Conservation (phyloP, 2,888 invertebrate species). For the Syrphus vitripennis region DNA sequence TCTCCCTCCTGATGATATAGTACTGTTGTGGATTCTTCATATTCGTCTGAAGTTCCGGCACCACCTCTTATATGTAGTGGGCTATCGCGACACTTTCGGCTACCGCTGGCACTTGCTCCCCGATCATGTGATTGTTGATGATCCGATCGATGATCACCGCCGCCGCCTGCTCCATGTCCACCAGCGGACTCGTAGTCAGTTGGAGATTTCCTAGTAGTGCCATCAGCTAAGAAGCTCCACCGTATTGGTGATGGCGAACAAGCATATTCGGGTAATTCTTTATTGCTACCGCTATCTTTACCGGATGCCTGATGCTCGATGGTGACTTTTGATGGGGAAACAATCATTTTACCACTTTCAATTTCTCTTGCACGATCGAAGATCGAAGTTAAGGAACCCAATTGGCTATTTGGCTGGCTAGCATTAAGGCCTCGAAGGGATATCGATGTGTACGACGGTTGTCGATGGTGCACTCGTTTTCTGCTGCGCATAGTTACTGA, state of each 20-base stretch:
- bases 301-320: constrained; percentile 76
- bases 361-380: constrained; percentile 79
- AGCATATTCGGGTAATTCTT: constrained; percentile 80
- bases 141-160: constrained; percentile 48
- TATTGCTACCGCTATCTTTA: constrained; percentile 77
- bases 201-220: constrained; percentile 75
- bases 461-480: constrained; percentile 77
- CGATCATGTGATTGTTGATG: constrained; percentile 59
- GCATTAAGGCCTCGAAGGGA: constrained; percentile 79
- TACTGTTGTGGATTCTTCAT: constrained; percentile 79
- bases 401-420: constrained; percentile 78
- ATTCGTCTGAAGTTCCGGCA: constrained; percentile 65
- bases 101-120: constrained; percentile 20
- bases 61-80: constrained; percentile 76
- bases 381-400: constrained; percentile 79
- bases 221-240: constrained; percentile 81
- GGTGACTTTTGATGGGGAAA: constrained; percentile 77
- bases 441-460: constrained; percentile 79
- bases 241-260: constrained; percentile 81
- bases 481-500: constrained; percentile 78
- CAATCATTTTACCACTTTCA: constrained; percentile 73
- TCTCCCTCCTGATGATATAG: constrained; percentile 81
- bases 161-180: constrained; percentile 29
- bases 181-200: constrained; percentile 75
- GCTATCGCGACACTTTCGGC: constrained; percentile 77